These are phyloP conservation scores for Sycophila texana DNA, from an alignment of 2,888 invertebrate species.

Conservation along the genomic window DNA sequence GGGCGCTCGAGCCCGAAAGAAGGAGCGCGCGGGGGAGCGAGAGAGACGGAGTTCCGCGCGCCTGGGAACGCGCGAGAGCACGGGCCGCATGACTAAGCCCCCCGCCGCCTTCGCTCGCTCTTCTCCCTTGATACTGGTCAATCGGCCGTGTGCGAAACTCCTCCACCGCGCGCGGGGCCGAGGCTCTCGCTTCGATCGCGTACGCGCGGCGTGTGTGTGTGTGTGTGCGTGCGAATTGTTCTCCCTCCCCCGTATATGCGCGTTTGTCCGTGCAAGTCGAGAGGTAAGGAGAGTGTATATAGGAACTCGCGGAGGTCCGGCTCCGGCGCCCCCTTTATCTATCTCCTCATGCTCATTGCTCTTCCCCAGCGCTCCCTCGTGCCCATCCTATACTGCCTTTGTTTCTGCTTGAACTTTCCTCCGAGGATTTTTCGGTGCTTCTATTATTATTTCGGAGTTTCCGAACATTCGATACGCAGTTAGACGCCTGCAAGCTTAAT, in stretches of 20 bases:
- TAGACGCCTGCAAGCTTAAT: not conserved
- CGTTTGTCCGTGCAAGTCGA: constrained; percentile 31
- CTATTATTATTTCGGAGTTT: not conserved
- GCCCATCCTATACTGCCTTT: not conserved
- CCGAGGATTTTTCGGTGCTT: not conserved
- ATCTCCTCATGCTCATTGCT: constrained; percentile 34
- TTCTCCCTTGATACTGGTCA: constrained; percentile 56
- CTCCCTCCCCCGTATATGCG: constrained; percentile 5
- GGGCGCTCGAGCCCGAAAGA: constrained; percentile 1
- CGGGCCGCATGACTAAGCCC: constrained; percentile 61
- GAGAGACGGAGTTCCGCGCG: constrained; percentile 59
- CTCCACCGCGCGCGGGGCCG: not conserved
- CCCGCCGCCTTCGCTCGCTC: not conserved
- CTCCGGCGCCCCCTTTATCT: constrained; percentile 3
- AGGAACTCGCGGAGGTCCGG: constrained; percentile 34
- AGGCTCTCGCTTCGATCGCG: constrained; percentile 21
- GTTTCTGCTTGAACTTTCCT: not conserved
- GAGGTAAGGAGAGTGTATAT: constrained; percentile 4
- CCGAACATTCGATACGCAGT: not conserved
- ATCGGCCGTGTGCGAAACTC: constrained; percentile 52
- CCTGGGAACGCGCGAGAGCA: constrained; percentile 62
- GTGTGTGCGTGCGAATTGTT: not conserved
- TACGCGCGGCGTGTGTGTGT: constrained; percentile 1
- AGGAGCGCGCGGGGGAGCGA: constrained; percentile 9
- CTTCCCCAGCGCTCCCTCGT: not conserved